A percentile compares a stretch with the other conserved stretches of the same genome.
Evolutionary conservation across 2,888 invertebrate genomes (phyloP).

Genomic region (Geotrupes spiniger): DNA sequence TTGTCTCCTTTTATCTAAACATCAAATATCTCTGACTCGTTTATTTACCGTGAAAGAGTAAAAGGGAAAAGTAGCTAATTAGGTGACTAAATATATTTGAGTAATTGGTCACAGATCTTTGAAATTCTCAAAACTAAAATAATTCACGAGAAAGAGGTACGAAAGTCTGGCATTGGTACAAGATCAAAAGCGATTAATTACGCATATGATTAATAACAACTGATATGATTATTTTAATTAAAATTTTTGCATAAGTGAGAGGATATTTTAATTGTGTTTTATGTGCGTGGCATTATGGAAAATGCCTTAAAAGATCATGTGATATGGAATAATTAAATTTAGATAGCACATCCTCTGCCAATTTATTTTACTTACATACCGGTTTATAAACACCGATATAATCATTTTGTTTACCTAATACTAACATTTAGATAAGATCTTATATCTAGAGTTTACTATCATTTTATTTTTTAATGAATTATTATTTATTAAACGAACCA

Average conservation of each 20-base stretch:
- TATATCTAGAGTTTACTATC: neutral
- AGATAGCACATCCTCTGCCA: conserved; percentile 2
- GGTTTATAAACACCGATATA: neutral
- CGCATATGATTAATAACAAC: conserved; percentile 6
- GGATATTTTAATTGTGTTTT: too few relatives aligned
- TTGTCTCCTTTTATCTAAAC: conserved; percentile 18
- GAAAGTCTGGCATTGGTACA: too few relatives aligned
- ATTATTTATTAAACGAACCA: neutral
- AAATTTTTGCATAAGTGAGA: neutral
- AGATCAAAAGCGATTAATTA: neutral
- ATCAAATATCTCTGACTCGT: conserved; percentile 21
- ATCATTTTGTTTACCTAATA: conserved; percentile 1
- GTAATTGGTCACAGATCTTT: conserved; percentile 31
- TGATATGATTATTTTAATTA: conserved; percentile 9
- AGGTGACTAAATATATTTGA: conserved; percentile 33
- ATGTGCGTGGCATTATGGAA: neutral
- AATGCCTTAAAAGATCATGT: neutral
- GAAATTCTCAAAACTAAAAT: conserved; percentile 27
- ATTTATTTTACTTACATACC: conserved; percentile 4
- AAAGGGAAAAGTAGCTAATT: conserved; percentile 30
- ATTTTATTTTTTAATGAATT: neutral
- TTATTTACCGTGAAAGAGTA: conserved; percentile 22
- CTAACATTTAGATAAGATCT: conserved; percentile 2
- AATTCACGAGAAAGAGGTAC: conserved; percentile 17
- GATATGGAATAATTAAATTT: conserved; percentile 4